Evolutionary conservation across 2,797 vertebrate genomes (phyloP).

Genomic region (Sarcoramphus papa): DNA sequence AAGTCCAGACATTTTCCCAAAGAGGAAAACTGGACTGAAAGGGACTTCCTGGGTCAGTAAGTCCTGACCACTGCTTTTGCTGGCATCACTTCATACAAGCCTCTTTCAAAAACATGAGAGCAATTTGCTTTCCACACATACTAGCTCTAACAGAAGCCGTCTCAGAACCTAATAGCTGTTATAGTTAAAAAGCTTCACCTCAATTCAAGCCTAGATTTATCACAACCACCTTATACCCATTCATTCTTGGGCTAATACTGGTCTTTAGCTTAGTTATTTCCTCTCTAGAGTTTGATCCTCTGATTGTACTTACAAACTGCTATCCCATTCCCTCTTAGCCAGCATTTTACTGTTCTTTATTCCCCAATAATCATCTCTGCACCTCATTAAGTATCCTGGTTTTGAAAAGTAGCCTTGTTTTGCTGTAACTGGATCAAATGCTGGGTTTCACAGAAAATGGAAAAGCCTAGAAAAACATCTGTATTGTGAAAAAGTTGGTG

Average conservation of each 20-base stretch:
- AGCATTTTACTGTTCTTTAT: not conserved
- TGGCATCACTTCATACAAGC: not conserved
- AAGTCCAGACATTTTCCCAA: not conserved
- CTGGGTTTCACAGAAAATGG: not conserved
- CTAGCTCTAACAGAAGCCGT: not conserved
- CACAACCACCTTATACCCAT: not conserved
- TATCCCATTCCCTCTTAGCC: not conserved
- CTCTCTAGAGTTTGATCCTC: not conserved
- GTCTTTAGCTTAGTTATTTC: not conserved
- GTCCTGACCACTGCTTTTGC: not conserved
- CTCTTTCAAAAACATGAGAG: not conserved
- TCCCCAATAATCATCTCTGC: not conserved
- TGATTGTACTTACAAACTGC: not conserved
- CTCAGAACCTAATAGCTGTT: not conserved
- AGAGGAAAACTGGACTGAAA: not conserved
- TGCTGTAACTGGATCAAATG: not conserved
- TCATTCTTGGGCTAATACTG: not conserved
- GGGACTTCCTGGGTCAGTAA: not conserved
- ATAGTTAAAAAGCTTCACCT: not conserved
- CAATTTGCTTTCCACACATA: rapidly evolving
- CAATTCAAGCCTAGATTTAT: not conserved
- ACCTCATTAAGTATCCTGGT: not conserved
- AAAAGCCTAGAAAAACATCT: not conserved
- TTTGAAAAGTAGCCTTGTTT: not conserved
- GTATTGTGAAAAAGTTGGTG: not conserved